Percentiles rank a stretch among this genome's conserved stretches.
These are phyloP conservation scores for Graptemys geographica DNA, from an alignment of 2,797 vertebrate genomes.

Conservation along the genomic window DNA sequence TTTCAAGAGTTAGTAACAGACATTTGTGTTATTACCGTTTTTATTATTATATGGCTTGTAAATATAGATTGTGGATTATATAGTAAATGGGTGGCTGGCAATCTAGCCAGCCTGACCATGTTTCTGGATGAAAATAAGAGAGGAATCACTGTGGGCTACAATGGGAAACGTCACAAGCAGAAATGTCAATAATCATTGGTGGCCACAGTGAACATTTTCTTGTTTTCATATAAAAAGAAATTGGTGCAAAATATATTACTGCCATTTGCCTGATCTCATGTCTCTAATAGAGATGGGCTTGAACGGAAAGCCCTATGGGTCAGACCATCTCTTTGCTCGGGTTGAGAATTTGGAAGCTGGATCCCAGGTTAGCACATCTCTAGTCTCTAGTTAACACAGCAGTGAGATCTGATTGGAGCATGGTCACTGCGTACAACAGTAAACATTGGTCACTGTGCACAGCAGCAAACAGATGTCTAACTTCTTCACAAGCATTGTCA, in stretches of 20 bases:
- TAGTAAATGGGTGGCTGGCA: neutral
- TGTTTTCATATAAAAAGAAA: neutral
- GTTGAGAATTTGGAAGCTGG: neutral
- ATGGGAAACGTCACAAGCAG: neutral
- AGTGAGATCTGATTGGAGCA: neutral
- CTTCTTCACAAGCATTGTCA: neutral
- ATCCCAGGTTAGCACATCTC: neutral
- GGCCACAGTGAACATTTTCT: neutral
- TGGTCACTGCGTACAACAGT: neutral
- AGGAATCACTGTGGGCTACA: neutral
- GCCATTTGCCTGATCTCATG: neutral
- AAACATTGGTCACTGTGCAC: fast-evolving
- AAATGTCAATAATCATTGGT: neutral
- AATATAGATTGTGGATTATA: neutral
- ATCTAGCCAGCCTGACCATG: neutral
- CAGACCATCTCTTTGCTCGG: neutral
- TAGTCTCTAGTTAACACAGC: fast-evolving
- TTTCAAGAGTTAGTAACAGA: neutral
- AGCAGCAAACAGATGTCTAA: too few species aligned
- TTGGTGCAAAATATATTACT: neutral
- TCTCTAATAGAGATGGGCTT: neutral
- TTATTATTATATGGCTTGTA: neutral
- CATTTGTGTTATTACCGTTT: neutral
- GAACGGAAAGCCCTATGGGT: neutral
- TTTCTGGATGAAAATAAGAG: neutral